Conservation (phyloP, 2,888 invertebrate genomes). For the Leptopilina syphax region DNA sequence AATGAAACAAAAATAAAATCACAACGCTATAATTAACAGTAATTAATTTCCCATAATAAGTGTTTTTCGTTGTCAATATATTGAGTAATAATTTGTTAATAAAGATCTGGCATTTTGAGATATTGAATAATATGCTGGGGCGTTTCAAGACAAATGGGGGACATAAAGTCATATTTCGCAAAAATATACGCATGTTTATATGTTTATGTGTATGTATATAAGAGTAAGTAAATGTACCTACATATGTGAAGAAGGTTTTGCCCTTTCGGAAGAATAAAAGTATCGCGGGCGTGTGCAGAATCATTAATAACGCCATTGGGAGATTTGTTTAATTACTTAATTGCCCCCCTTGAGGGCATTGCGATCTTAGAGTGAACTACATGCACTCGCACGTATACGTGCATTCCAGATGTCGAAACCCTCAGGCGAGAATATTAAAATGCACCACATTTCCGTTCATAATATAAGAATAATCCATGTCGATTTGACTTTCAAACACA, state of each 20-base stretch:
- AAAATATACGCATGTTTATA: too few species aligned
- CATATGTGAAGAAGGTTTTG: background rate
- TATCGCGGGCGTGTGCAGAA: conserved; percentile 58
- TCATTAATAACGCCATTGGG: conserved; percentile 70
- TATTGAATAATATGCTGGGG: conserved; percentile 24
- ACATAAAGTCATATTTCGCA: conserved; percentile 5
- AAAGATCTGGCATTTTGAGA: conserved; percentile 26
- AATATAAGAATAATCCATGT: conserved; percentile 49
- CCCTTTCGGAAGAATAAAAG: conserved; percentile 30
- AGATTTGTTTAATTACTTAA: conserved; percentile 77
- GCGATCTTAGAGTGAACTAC: conserved; percentile 47
- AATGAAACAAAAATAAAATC: background rate
- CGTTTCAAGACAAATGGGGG: conserved; percentile 23
- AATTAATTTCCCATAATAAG: background rate
- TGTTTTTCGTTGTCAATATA: conserved; percentile 22
- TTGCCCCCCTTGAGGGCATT: conserved; percentile 73
- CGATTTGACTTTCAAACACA: conserved; percentile 54
- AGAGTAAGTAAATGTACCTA: too few species aligned
- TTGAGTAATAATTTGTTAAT: conserved; percentile 8
- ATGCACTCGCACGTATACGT: conserved; percentile 52
- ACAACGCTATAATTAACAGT: background rate
- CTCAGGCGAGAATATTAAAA: conserved; percentile 59
- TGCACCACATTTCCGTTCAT: conserved; percentile 57
- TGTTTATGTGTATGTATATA: too few species aligned
- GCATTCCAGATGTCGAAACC: conserved; percentile 61